Base-by-base conservation (phyloP, 1,140 invertebrate species). In the Polyergus mexicanus region DNA sequence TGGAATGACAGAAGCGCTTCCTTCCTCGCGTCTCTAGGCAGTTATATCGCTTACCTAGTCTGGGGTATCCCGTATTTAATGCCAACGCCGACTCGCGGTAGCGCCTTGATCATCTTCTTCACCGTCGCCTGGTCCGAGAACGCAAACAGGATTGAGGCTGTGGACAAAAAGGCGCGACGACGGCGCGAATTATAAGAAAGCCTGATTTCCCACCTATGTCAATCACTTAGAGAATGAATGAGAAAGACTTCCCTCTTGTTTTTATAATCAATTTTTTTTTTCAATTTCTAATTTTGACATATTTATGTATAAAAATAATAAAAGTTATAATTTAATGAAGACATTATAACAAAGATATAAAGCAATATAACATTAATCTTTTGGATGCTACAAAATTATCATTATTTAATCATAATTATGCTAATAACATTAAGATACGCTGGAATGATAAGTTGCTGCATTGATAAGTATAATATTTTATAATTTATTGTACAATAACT, bases 41-140 rank as follows among this genome's bases (percentile, higher is more conserved):
- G 75, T 80, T n/a, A 84, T 74, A 84, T 74, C 84, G 94, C 96
- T 96, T 95, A 98, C 97, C 98, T 97, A 81, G 98, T 99, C 96
- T 99, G 99, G 38, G 98, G 98, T 91, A 99, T 98, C 86, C 99
- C 99, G 94, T 99, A 99, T 95, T 99, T 99, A 95, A 99, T 99
- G 89, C 99, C 99, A 51, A 99, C 99, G n/a, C 99, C 99, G 86
- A 99, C 99, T 75, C 98, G 96, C 1, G 99, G 99, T 88, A 99
- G 95, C 0, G 98, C 98, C 95, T 99, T 99, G 94, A 99, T 99
- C 78, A 99, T 99, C 95, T 99, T 99, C 96, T 99, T 99, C 91
- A 99, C 99, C 51, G 98, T 99, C 58, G 97, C 96, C 95, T 99
- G 98, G 94, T 99, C 99, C 81, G 98, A 97, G 94, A 99, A 99